Base-by-base conservation (phyloP, 92 coral and sea anemone genomes). In the Palythoa grandiflora region DNA sequence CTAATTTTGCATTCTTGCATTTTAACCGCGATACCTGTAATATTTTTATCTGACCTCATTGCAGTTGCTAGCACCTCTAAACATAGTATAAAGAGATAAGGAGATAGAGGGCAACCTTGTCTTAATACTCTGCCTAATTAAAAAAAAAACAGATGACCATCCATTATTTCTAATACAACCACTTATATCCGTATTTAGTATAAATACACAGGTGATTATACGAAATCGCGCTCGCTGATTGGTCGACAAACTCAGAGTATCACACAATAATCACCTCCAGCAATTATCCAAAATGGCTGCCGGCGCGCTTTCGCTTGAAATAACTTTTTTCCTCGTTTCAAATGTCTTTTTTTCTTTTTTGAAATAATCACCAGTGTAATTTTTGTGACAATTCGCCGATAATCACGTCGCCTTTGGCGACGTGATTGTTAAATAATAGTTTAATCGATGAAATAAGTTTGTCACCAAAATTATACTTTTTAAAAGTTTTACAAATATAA, bases 81-180 rank as follows among this genome's bases (percentile, higher is more conserved):
- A 51, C 84, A 76, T 19, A 87, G 3, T 40, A 87, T 87, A 40
- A 40, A 87, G 13, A 77, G n/a, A 71, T 87, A 77, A 9, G 89
- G 85, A 37, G 89, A 87, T 3, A 86, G 83, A 1, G 83, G 84
- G 38, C 89, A 76, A 38, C 89, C 83, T 61, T 86, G 89, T 44
- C 89, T 87, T 63, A 87, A 50, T 39, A 85, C 85, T 77, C 79
- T 6, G 63, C 60, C 79, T 15, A 87, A 15, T 28, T 19, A 48
- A 78, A 87, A 86, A 86, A 60, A 87, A 87, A 5, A 53, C 79
- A 10, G 79, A 40, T 4, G 79, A 74, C 79, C 55, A 74, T 38
- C 36, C 54, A 40, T 74, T 74, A 9, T 74, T 74, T 47, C 13
- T 14, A 7, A 74, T 74, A 20, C 9, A 12, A 44, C 79, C 44